Evolutionary conservation across 2,888 invertebrate species (phyloP), one percentile per base, ranked within the genome.

Genomic region (Mesorhabditis sp.): DNA sequence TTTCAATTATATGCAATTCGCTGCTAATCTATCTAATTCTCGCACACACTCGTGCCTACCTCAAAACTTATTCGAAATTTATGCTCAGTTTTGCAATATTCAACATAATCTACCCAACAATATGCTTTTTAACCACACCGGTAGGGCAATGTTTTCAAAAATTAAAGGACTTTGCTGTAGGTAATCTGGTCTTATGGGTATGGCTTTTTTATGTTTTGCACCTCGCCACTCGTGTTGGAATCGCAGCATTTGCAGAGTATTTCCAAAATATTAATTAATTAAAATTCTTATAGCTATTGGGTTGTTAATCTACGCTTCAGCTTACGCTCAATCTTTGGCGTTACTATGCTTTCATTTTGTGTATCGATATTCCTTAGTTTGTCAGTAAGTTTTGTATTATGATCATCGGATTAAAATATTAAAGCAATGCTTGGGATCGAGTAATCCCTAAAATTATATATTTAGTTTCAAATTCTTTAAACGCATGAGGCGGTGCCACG

Each of bases 201-300:
- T n/a, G 58, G 58, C n/a, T 50, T 50, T 50, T 50, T 50, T n/a
- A 50, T 50, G 58, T 50, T 50, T n/a, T 50, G 58, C n/a, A 50
- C 58, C 7, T 50, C 58, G 58, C 10, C 7, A 13, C 58, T 50
- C n/a, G 58, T 50, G 58, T 13, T 50, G 58, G 58, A n/a, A 13
- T 50, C 58, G n/a, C 7, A 50, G n/a, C n/a, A 13, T 10, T n/a
- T 50, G 7, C n/a, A 10, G n/a, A n/a, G 58, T 50, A 50, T 13
- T 50, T 10, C 7, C 10, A 50, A 50, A 50, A 50, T 50, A 50
- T 10, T 13, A 50, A 50, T 50, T 50, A 13, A 13, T n/a, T 50
- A 50, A 13, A 10, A 50, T 13, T 50, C n/a, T 50, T 50, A 10
- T 50, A 50, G 58, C 58, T 10, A 50, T 50, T n/a, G 58, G 58